Evolutionary conservation across 2,113 vertebrate species (phyloP), one percentile per base, ranked within the genome.

Genomic region (Pavo muticus): DNA sequence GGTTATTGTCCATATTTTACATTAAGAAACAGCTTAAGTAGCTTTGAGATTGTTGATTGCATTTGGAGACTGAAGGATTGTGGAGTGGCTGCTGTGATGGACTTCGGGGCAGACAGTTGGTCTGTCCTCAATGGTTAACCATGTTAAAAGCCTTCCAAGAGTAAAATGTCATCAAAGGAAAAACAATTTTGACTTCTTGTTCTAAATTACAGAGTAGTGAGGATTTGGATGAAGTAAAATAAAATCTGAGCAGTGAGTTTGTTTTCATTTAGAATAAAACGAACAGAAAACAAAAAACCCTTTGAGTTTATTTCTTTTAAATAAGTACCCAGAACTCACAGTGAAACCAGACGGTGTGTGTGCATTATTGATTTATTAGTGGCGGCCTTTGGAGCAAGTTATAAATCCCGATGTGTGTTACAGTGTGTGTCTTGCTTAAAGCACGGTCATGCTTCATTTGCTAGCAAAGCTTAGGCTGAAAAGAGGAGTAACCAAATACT

Each of bases 291-390:
- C 24, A 29, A 83, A 77, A 80, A 64, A 17, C 15, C 30, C 7
- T 39, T 61, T 24, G 15, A 35, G 39, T 44, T 82, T 54, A 1
- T 48, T 42, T 32, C 18, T 56, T 35, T 6, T 14, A 65, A 93
- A 11, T 20, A 27, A 47, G 29, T 70, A 87, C 50, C 68, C 61
- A 61, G 74, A 73, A 87, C 39, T 91, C 18, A 0, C 44, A 5
- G 20, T 35, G 71, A 57, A 86, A 74, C 32, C 60, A 25, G 39
- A 39, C 48, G 44, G 1, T 32, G 21, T 50, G 21, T 50, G 10
- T 48, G 16, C 30, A 10, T 82, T 93, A 95, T 82, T 94, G 94
- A 97, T 92, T 94, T 89, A 92, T 91, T 88, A 69, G 65, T 93
- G 79, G 75, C 82, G 60, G 44, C 69, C 69, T 88, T 56, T 27